A percentile compares a stretch with the other conserved stretches of the same genome.
phyloP scores from a whole-genome alignment of 1,140 invertebrate genomes.

The Drosophila aff. region DNA sequence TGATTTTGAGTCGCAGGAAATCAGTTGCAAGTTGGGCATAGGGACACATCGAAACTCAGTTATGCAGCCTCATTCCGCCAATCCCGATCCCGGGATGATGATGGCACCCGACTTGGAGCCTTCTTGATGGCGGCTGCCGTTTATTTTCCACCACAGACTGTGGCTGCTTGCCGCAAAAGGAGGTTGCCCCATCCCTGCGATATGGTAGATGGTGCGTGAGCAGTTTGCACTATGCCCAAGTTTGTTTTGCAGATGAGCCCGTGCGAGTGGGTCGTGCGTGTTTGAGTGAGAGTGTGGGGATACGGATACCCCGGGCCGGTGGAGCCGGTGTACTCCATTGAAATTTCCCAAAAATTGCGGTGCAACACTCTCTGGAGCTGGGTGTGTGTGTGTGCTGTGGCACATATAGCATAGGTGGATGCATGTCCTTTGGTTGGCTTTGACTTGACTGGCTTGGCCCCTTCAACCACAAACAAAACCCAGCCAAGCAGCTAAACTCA shows the following conservation, averaged over 20 bases:
- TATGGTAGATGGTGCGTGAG: constrained; percentile 57
- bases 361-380: constrained; percentile 35
- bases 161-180: constrained; percentile 44
- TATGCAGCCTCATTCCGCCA: constrained; percentile 11
- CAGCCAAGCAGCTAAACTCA: constrained; percentile 78
- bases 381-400: neutral
- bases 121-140: constrained; percentile 43
- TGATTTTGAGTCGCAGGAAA: constrained; percentile 24
- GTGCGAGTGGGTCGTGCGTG: constrained; percentile 26
- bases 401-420: constrained; percentile 29
- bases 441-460: constrained; percentile 48
- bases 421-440: constrained; percentile 66
- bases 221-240: constrained; percentile 50
- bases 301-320: constrained; percentile 3
- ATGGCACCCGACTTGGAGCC: constrained; percentile 32
- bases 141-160: constrained; percentile 57
- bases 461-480: constrained; percentile 74
- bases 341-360: constrained; percentile 75
- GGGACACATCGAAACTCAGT: constrained; percentile 16
- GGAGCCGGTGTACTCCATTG: constrained; percentile 40
- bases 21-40: constrained; percentile 12
- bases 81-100: neutral
- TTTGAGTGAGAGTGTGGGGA: constrained; percentile 11
- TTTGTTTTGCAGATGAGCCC: constrained; percentile 66
- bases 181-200: constrained; percentile 14